These are phyloP conservation scores for Sceliomorpha sp. DNA, from an alignment of 2,888 invertebrate species.

Conservation along the genomic window DNA sequence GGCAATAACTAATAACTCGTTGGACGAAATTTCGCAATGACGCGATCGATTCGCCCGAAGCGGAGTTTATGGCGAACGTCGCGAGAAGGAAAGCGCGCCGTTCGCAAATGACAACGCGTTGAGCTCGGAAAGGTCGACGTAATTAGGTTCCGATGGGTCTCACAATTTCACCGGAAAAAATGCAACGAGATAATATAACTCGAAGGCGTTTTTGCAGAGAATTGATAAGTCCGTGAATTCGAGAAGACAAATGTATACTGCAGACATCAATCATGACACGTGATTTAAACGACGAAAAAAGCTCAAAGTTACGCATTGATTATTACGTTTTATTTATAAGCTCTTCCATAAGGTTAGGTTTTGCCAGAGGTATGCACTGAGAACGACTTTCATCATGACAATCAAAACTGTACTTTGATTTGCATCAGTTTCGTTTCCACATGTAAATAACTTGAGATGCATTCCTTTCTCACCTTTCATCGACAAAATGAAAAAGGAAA, in stretches of 20 bases:
- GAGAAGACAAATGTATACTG: constrained; percentile 25
- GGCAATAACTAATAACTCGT: too few relatives aligned
- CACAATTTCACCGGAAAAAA: constrained; percentile 35
- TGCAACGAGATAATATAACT: constrained; percentile 18
- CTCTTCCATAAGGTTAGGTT: constrained; percentile 52
- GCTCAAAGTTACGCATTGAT: constrained; percentile 46
- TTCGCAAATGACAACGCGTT: too few relatives aligned
- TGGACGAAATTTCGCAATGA: constrained; percentile 18
- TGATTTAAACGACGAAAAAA: constrained; percentile 40
- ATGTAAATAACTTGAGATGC: constrained; percentile 24
- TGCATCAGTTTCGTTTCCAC: constrained; percentile 19
- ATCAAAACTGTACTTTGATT: constrained; percentile 26
- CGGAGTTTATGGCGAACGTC: too few relatives aligned
- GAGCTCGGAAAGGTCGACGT: constrained; percentile 32
- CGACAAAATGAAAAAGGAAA: not conserved
- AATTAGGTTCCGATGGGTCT: constrained; percentile 24
- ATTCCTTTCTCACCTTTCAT: not conserved
- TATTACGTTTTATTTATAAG: constrained; percentile 38
- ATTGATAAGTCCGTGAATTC: constrained; percentile 17
- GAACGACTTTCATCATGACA: constrained; percentile 43
- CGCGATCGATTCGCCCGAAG: constrained; percentile 30
- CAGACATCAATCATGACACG: constrained; percentile 30
- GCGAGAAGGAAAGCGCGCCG: too few relatives aligned
- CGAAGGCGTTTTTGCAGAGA: constrained; percentile 44
- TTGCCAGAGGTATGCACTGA: constrained; percentile 31